A percentile compares a stretch with the other conserved stretches of the same genome.
phyloP scores from a whole-genome alignment of 2,797 vertebrate species.

The Phalloptychus januarius region DNA sequence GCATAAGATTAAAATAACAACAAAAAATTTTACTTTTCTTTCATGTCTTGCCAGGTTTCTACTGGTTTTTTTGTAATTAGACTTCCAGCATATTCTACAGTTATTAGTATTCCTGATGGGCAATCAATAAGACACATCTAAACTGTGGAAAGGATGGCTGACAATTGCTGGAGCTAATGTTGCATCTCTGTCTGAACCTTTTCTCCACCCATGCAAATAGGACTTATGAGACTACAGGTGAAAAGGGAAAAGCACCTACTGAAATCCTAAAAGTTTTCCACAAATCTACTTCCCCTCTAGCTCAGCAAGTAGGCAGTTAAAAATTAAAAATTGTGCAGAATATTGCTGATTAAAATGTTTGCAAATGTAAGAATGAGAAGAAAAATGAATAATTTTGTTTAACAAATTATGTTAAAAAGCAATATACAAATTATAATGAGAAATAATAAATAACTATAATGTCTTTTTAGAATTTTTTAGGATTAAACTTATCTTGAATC shows the following conservation, averaged over 20 bases:
- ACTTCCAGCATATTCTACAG: background rate
- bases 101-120: no score
- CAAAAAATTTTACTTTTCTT: background rate
- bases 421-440: background rate
- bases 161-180: background rate
- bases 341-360: background rate
- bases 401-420: background rate
- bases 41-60: background rate
- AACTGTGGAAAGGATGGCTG: background rate
- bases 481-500: constrained; percentile 13
- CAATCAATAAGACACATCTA: background rate
- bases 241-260: background rate
- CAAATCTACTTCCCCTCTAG: background rate
- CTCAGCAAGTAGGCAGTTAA: background rate
- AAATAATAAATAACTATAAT: background rate
- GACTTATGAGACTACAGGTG: background rate
- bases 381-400: background rate
- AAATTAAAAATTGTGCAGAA: background rate
- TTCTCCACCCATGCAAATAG: background rate
- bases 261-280: background rate
- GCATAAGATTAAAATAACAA: background rate
- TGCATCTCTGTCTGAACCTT: background rate
- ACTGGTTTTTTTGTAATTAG: background rate
- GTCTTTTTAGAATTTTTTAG: background rate
- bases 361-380: background rate